These are phyloP conservation scores for Drosophila mayri DNA, from an alignment of 1,140 invertebrate species.

Conservation along the genomic window DNA sequence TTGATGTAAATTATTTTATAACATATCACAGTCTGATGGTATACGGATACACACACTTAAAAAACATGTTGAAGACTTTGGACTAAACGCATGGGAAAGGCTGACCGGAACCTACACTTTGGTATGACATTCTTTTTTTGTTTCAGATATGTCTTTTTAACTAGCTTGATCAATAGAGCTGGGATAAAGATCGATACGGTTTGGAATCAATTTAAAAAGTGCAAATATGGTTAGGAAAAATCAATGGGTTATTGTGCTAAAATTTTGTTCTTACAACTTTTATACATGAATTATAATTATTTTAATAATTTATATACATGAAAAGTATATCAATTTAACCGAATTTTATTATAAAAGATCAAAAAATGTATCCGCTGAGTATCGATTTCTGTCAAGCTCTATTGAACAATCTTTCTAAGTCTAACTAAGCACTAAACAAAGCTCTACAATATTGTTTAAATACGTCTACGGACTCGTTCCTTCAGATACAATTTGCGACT, in stretches of 20 bases:
- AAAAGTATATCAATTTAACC: no score
- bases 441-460: constrained; percentile 27
- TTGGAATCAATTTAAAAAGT: not conserved
- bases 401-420: not conserved
- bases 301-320: no score
- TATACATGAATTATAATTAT: no score
- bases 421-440: constrained; percentile 18
- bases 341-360: not conserved
- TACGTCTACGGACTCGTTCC: constrained; percentile 53
- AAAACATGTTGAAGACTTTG: constrained; percentile 31
- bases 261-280: no score
- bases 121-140: constrained; percentile 4
- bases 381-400: not conserved
- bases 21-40: constrained; percentile 68
- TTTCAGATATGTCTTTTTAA: constrained; percentile 40
- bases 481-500: constrained; percentile 44
- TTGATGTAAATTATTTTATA: constrained; percentile 44
- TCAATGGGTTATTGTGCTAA: not conserved
- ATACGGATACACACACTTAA: constrained; percentile 15
- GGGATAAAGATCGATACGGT: not conserved
- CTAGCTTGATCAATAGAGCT: constrained; percentile 5
- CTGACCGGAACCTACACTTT: constrained; percentile 13
- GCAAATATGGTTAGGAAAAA: not conserved
- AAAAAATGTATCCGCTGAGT: not conserved
- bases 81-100: constrained; percentile 22